These are phyloP conservation scores for Hypomecis atomaria DNA, from an alignment of 2,888 invertebrate genomes.

Conservation along the genomic window DNA sequence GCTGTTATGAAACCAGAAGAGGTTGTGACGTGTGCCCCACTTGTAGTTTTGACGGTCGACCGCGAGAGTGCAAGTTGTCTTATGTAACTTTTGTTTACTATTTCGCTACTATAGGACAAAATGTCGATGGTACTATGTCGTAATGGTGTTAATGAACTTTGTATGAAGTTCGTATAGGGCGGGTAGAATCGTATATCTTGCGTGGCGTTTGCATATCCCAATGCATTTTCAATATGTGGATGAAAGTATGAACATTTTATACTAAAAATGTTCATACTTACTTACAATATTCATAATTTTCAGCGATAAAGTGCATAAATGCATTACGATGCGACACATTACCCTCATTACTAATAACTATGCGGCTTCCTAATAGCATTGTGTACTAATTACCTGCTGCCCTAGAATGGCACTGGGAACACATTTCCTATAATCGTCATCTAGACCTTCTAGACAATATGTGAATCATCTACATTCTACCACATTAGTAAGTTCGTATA, in stretches of 20 bases:
- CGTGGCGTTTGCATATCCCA: too few species aligned
- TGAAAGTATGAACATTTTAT: too few species aligned
- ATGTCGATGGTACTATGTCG: too few species aligned
- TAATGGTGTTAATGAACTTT: too few species aligned
- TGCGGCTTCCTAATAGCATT: constrained; percentile 12
- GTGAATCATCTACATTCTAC: too few species aligned
- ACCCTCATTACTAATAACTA: background rate
- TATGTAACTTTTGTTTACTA: constrained; percentile 14
- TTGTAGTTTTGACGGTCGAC: constrained; percentile 18
- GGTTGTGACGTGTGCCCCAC: constrained; percentile 25
- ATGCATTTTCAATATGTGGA: too few species aligned
- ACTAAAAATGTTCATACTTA: too few species aligned
- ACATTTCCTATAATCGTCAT: constrained; percentile 1
- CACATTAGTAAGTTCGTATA: too few species aligned
- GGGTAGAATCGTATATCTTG: too few species aligned
- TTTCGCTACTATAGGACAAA: background rate
- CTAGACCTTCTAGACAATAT: background rate
- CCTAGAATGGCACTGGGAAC: background rate
- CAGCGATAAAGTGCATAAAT: background rate
- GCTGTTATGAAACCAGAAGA: constrained; percentile 36
- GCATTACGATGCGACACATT: background rate
- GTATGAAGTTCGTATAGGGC: background rate
- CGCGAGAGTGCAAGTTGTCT: background rate
- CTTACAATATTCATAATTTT: too few species aligned
- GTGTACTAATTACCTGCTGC: constrained; percentile 1